phyloP scores from a whole-genome alignment of 37 sponge, comb jelly and placozoan species.

The Eunapius fragilis region DNA sequence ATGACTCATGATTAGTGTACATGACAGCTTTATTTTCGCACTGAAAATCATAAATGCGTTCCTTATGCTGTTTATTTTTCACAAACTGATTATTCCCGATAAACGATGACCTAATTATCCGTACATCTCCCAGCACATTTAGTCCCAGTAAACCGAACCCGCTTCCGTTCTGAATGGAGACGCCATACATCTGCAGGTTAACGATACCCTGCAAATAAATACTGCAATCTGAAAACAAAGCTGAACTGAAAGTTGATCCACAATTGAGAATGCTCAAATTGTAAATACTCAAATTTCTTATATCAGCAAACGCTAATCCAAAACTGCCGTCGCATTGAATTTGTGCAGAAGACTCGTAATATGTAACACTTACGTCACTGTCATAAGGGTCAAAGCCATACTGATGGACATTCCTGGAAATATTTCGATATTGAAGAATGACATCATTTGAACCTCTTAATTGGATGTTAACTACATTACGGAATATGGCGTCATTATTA shows the following conservation, averaged over 20 bases:
- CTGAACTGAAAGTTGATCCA: neutral
- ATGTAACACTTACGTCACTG: neutral
- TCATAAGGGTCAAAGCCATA: neutral
- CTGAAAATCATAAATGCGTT: neutral
- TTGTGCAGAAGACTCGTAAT: neutral
- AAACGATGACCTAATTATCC: neutral
- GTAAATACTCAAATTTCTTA: neutral
- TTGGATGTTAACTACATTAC: neutral
- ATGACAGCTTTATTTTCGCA: neutral
- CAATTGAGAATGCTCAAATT: neutral
- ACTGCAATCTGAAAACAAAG: neutral
- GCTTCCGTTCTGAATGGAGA: neutral
- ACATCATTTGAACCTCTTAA: neutral
- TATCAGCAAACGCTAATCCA: neutral
- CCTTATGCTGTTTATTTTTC: neutral
- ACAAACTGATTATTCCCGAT: neutral
- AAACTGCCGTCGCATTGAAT: neutral
- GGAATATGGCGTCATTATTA: neutral
- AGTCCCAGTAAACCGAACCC: constrained; percentile 5
- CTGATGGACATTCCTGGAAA: neutral
- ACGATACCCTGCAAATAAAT: neutral
- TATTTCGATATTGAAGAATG: neutral
- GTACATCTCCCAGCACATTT: constrained; percentile 1
- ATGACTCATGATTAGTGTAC: neutral
- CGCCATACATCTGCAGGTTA: neutral